These are phyloP conservation scores for Gasterosteus nipponicus DNA, from an alignment of 2,113 vertebrate genomes.

Conservation along the genomic window DNA sequence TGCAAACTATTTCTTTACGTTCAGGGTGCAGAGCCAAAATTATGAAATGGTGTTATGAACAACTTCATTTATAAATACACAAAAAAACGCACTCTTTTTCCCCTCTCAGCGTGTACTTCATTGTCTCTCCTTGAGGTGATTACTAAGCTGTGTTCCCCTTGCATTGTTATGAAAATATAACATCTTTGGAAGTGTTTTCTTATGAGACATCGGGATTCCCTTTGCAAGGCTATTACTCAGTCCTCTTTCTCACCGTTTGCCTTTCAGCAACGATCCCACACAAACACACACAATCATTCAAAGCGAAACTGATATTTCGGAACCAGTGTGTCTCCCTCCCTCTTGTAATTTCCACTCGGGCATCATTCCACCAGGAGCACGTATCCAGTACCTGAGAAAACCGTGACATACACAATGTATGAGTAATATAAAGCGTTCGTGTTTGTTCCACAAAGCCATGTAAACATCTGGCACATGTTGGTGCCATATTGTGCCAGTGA, in stretches of 20 bases:
- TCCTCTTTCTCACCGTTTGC: constrained; percentile 40
- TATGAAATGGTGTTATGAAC: background rate
- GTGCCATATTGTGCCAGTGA: constrained; percentile 7
- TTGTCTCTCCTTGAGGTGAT: constrained; percentile 27
- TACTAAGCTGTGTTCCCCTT: constrained; percentile 40
- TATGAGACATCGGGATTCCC: constrained; percentile 75
- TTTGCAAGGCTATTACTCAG: constrained; percentile 70
- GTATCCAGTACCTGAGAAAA: background rate
- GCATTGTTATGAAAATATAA: constrained; percentile 52
- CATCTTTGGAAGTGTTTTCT: constrained; percentile 56
- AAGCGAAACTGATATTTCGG: constrained; percentile 69
- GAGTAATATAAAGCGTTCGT: background rate
- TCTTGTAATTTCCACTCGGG: constrained; percentile 59
- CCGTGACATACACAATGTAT: background rate
- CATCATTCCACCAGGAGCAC: constrained; percentile 28
- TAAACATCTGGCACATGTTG: constrained; percentile 13
- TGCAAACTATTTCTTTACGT: background rate
- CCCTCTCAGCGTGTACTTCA: constrained; percentile 18
- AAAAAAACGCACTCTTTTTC: background rate
- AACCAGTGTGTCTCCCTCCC: constrained; percentile 44
- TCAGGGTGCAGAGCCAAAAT: background rate
- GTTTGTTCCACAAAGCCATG: background rate
- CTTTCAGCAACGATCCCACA: constrained; percentile 33
- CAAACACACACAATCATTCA: constrained; percentile 41
- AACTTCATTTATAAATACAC: background rate